Percentiles rank a stretch among this genome's conserved stretches.
Conservation (phyloP, 2,888 invertebrate genomes). For the Xanthorhoe designata region DNA sequence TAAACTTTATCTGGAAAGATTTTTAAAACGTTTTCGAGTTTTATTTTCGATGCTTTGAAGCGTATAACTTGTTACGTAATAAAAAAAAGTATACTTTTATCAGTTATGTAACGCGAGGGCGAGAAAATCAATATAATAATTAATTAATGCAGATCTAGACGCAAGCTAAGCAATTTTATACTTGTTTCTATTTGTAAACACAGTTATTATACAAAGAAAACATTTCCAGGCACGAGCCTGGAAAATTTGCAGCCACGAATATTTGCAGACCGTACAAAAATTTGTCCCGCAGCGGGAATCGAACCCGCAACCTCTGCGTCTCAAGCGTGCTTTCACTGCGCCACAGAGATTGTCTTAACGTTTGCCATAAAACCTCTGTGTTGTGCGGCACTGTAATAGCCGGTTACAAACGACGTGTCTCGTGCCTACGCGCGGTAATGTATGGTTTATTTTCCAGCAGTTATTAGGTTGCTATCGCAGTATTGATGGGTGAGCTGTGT, state of each 20-base stretch:
- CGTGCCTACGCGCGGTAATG: constrained; percentile 50
- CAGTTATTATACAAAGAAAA: no score
- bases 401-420: constrained; percentile 45
- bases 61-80: not conserved
- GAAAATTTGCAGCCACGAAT: no score
- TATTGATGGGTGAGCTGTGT: constrained; percentile 39
- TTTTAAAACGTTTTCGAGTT: not conserved
- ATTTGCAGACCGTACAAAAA: no score
- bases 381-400: constrained; percentile 34
- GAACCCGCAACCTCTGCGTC: no score
- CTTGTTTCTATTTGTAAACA: no score
- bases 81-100: not conserved
- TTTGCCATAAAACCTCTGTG: not conserved
- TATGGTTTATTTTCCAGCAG: constrained; percentile 56
- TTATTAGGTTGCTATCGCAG: constrained; percentile 49
- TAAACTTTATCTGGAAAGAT: not conserved
- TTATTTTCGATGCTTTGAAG: not conserved
- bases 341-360: no score
- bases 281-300: no score
- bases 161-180: no score
- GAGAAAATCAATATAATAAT: not conserved
- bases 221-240: no score
- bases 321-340: no score
- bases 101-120: not conserved
- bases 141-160: no score